These are phyloP conservation scores for Acropternis orthonyx DNA, from an alignment of 2,797 vertebrate species.

Conservation along the genomic window DNA sequence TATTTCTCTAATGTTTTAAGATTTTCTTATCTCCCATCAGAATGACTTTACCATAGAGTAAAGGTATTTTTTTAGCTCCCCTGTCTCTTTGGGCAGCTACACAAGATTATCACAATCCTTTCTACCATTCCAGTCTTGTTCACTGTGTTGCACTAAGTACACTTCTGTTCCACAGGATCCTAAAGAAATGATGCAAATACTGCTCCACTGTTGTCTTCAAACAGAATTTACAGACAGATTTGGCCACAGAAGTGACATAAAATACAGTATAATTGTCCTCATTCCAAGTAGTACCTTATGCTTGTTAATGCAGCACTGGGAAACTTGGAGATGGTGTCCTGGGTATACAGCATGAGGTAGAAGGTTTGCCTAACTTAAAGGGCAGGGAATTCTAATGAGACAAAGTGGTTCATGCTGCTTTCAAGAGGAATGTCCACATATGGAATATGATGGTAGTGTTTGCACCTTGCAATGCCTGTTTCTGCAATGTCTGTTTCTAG, in stretches of 20 bases:
- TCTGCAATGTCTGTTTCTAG: background rate
- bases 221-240: background rate
- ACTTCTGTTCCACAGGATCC: background rate
- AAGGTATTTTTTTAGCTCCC: background rate
- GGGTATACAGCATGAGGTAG: rapidly evolving
- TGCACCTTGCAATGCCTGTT: background rate
- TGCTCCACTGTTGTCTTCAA: background rate
- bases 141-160: background rate
- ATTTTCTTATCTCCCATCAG: background rate
- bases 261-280: background rate
- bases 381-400: background rate
- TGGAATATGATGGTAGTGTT: background rate
- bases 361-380: background rate
- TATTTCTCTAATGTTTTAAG: background rate
- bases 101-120: background rate
- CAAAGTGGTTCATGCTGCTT: background rate
- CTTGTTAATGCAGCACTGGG: background rate
- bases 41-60: background rate
- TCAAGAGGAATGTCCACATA: background rate
- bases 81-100: background rate
- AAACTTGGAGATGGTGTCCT: background rate
- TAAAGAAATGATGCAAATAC: background rate
- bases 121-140: background rate
- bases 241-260: background rate
- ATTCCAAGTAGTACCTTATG: background rate